phyloP scores from a whole-genome alignment of 1,140 invertebrate genomes.

The Heliothis subflexa region DNA sequence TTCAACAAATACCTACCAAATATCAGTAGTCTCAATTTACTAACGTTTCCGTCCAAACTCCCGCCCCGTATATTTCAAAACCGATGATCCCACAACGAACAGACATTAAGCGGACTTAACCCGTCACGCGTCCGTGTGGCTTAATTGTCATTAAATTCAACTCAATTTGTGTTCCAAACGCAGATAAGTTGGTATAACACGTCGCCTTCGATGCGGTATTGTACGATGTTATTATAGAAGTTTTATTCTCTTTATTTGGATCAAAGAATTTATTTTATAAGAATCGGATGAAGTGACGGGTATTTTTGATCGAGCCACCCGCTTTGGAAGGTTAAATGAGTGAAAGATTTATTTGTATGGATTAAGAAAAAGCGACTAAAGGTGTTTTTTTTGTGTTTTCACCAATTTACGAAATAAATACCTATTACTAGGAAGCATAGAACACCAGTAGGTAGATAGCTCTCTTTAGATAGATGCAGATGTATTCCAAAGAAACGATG shows the following conservation, averaged over 20 bases:
- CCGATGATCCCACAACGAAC: conserved; percentile 62
- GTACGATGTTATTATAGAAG: conserved; percentile 45
- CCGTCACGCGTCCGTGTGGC: conserved; percentile 57
- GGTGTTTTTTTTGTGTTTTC: too few species aligned
- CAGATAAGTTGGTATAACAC: conserved; percentile 47
- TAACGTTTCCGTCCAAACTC: background rate
- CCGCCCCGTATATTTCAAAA: conserved; percentile 42
- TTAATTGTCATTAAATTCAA: conserved; percentile 70
- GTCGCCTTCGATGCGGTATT: conserved; percentile 56
- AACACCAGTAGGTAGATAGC: too few species aligned
- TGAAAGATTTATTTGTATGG: background rate
- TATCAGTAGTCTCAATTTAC: background rate
- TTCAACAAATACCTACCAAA: too few species aligned
- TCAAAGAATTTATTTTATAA: conserved; percentile 28
- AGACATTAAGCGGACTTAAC: conserved; percentile 69
- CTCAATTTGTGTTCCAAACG: conserved; percentile 60
- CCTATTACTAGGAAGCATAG: too few species aligned
- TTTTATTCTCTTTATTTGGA: conserved; percentile 4
- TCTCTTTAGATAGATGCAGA: too few species aligned
- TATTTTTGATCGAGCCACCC: conserved; percentile 26
- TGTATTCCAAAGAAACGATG: too few species aligned
- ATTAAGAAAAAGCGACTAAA: too few species aligned
- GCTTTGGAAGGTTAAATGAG: conserved; percentile 30
- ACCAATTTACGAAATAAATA: too few species aligned
- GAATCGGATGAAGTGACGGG: conserved; percentile 1